Evolutionary conservation across 2,888 invertebrate species (phyloP).

Genomic region (Ichneumoninae sp.): DNA sequence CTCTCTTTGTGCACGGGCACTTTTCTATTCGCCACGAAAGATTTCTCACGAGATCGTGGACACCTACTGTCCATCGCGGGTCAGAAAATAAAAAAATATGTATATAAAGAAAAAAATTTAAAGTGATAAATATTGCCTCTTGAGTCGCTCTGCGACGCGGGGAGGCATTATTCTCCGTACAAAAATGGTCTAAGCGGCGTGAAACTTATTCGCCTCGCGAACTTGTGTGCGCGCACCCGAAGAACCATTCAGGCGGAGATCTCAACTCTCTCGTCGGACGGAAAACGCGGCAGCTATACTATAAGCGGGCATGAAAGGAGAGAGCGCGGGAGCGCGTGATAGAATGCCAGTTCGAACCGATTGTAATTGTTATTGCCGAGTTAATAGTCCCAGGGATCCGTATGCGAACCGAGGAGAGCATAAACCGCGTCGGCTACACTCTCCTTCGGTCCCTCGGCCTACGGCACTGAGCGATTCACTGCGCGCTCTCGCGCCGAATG

Average conservation of each 20-base stretch:
- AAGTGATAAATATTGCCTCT: neutral
- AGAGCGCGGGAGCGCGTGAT: conserved; percentile 55
- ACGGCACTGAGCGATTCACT: conserved; percentile 10
- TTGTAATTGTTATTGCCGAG: conserved; percentile 67
- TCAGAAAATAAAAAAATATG: too few species aligned
- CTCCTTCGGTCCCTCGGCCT: neutral
- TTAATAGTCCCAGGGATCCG: conserved; percentile 60
- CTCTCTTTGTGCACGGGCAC: neutral
- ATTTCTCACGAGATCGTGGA: too few species aligned
- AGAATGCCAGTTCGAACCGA: conserved; percentile 60
- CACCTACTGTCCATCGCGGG: too few species aligned
- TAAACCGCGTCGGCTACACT: neutral
- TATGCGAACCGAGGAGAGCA: conserved; percentile 33
- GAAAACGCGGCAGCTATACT: conserved; percentile 17
- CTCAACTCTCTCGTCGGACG: conserved; percentile 9
- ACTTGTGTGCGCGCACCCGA: neutral
- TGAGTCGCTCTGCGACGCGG: neutral
- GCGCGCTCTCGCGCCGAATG: neutral
- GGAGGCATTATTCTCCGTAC: neutral
- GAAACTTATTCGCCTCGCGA: conserved; percentile 18
- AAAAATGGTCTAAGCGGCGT: neutral
- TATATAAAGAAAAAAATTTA: neutral
- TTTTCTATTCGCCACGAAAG: too few species aligned
- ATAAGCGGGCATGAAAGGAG: conserved; percentile 44
- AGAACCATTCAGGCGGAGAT: neutral